phyloP scores from a whole-genome alignment of 2,888 invertebrate genomes.

The Dicyrtoma fusca region DNA sequence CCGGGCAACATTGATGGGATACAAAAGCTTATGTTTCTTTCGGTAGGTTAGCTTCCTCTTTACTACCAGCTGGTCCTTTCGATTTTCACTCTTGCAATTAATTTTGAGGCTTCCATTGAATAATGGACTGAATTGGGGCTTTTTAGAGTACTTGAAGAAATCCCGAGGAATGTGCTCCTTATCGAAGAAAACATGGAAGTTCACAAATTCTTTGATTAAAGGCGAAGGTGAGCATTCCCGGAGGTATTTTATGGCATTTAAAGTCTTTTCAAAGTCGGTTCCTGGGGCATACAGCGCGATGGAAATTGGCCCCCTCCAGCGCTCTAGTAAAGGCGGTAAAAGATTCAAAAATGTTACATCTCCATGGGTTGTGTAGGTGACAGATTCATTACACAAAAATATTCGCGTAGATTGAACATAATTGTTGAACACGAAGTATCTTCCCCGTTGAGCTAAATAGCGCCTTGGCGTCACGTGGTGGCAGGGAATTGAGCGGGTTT shows the following conservation, averaged over 20 bases:
- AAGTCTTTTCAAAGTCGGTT: slow-evolving; percentile 74
- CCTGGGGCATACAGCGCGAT: slow-evolving; percentile 87
- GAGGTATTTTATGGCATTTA: slow-evolving; percentile 78
- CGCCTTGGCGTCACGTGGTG: too few species aligned
- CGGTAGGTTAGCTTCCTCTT: slow-evolving; percentile 63
- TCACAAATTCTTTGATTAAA: slow-evolving; percentile 75
- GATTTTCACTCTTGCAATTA: too few species aligned
- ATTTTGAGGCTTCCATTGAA: too few species aligned
- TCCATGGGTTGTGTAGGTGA: slow-evolving; percentile 92
- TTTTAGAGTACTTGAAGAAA: too few species aligned
- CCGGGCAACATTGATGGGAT: slow-evolving; percentile 87
- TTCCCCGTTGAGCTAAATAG: too few species aligned
- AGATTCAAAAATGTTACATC: slow-evolving; percentile 90
- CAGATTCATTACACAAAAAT: slow-evolving; percentile 81
- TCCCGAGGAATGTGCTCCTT: background rate
- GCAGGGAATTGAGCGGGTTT: too few species aligned
- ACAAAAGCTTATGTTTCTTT: slow-evolving; percentile 76
- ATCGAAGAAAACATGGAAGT: slow-evolving; percentile 88
- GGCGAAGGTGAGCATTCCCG: slow-evolving; percentile 74
- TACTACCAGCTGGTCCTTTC: too few species aligned
- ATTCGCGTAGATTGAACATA: too few species aligned
- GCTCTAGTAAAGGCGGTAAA: slow-evolving; percentile 77
- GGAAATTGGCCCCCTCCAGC: slow-evolving; percentile 88
- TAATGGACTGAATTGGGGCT: too few species aligned
- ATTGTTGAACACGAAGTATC: too few species aligned